A percentile compares a stretch with the other conserved stretches of the same genome.
phyloP scores from a whole-genome alignment of 2,797 vertebrate species.

The Pangasius djambal region DNA sequence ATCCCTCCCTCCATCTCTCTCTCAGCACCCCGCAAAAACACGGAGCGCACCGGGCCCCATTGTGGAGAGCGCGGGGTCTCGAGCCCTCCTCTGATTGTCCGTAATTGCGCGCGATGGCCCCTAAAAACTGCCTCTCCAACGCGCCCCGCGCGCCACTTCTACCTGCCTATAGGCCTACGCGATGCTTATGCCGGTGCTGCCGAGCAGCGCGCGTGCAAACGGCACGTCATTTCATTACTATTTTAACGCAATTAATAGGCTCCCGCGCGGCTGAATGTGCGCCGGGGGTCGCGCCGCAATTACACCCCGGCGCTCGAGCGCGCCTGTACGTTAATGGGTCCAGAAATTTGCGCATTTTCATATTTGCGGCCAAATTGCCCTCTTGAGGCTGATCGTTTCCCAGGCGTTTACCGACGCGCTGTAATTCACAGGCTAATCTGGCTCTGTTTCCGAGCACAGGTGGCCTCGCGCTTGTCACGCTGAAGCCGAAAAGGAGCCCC shows the following conservation, averaged over 20 bases:
- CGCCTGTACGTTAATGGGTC: conserved; percentile 84
- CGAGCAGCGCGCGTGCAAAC: conserved; percentile 63
- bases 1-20: background rate
- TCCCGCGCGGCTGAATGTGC: conserved; percentile 58
- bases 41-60: conserved; percentile 90
- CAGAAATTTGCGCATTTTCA: conserved; percentile 82
- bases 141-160: conserved; percentile 81
- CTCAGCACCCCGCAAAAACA: background rate
- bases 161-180: conserved; percentile 79
- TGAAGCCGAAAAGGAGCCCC: conserved; percentile 4
- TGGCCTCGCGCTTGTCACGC: conserved; percentile 58
- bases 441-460: conserved; percentile 66
- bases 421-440: conserved; percentile 74
- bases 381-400: conserved; percentile 71
- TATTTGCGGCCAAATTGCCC: conserved; percentile 84
- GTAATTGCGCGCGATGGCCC: conserved; percentile 94
- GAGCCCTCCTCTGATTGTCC: conserved; percentile 90
- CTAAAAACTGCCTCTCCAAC: conserved; percentile 91
- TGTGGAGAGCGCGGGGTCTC: conserved; percentile 92
- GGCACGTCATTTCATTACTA: conserved; percentile 83
- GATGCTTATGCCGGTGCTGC: background rate
- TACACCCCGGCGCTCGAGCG: conserved; percentile 62
- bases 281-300: conserved; percentile 80
- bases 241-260: conserved; percentile 89
- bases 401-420: conserved; percentile 81